A percentile compares a stretch with the other conserved stretches of the same genome.
Evolutionary conservation across 2,113 vertebrate species (phyloP).

Genomic region (Serinus canaria): DNA sequence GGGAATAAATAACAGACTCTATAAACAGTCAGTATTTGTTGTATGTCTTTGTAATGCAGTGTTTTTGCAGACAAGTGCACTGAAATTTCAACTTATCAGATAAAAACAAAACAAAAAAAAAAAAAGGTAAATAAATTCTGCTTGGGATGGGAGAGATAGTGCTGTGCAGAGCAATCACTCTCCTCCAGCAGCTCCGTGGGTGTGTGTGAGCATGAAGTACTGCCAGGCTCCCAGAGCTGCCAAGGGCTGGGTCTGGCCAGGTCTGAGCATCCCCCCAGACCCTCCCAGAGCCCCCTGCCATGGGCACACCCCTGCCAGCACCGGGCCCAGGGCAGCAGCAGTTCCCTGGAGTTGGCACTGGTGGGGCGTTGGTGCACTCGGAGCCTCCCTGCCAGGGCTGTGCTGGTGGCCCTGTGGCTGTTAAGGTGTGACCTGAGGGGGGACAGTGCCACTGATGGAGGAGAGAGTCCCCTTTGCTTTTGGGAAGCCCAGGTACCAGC

Average conservation of each 20-base stretch:
- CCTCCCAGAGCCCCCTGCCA: neutral
- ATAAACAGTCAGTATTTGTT: constrained; percentile 30
- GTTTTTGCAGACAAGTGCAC: neutral
- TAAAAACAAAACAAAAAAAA: neutral
- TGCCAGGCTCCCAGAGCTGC: neutral
- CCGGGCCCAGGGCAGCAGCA: neutral
- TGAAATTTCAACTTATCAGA: constrained; percentile 41
- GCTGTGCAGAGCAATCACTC: neutral
- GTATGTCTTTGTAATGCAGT: constrained; percentile 38
- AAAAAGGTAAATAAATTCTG: neutral
- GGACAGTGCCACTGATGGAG: fast-evolving
- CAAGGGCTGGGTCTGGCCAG: neutral
- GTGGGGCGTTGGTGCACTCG: fast-evolving
- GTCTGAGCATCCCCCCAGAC: neutral
- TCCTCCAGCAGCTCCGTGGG: neutral
- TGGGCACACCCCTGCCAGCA: neutral
- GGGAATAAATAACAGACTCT: constrained; percentile 37
- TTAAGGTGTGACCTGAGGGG: neutral
- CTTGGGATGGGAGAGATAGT: neutral
- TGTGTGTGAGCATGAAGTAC: neutral
- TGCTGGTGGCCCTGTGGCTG: neutral
- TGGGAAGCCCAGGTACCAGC: neutral
- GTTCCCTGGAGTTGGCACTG: neutral
- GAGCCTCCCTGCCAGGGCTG: neutral
- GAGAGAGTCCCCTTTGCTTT: neutral